Base-by-base conservation (phyloP, 2,888 invertebrate genomes). In the Epistrophe grossulariae region DNA sequence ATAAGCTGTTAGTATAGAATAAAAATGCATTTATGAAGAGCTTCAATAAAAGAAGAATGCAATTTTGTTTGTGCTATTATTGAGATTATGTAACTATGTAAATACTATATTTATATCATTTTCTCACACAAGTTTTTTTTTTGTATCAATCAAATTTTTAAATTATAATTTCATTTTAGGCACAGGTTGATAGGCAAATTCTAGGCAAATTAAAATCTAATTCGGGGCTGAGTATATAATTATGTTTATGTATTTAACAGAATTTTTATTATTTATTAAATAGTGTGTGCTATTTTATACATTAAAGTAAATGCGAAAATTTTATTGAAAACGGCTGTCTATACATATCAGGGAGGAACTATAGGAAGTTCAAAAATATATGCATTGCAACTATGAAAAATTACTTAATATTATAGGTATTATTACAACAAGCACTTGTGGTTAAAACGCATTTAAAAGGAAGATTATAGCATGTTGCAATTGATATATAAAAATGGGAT, bases 351-450 rank as follows among this genome's bases (percentile, higher is more conserved):
- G 83, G 79, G 71, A 76, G 64, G 85, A 79, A 82, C 74, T 83
- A 74, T 74, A 72, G 71, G 55, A 83, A 87, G 82, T 88, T 84
- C 79, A 70, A 79, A 70, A 79, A 80, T 84, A 80, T 84, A 84
- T 84, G 84, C 76, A 84, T 79, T 70, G 79, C 66, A 80, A 76
- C 35, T 55, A 79, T 80, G 79, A 80, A 62, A 24, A 52, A 84
- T 88, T 70, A 84, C 76, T 52, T 68, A 77, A 55, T 55, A 52
- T 40, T 62, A 40, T 62, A 24, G 24, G 24, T 62, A 66, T 70
- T 68, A 68, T 68, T 83, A 88, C 70, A 73, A 80, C 79, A 88
- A 88, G 88, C 88, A 88, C 62, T 88, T 84, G 83, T 84, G 83
- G 84, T 62, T 35, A 77, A 24, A 82, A 77, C 84, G 83, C 79